Conservation (phyloP, 1,140 invertebrate genomes). For the Acromyrmex heyeri region DNA sequence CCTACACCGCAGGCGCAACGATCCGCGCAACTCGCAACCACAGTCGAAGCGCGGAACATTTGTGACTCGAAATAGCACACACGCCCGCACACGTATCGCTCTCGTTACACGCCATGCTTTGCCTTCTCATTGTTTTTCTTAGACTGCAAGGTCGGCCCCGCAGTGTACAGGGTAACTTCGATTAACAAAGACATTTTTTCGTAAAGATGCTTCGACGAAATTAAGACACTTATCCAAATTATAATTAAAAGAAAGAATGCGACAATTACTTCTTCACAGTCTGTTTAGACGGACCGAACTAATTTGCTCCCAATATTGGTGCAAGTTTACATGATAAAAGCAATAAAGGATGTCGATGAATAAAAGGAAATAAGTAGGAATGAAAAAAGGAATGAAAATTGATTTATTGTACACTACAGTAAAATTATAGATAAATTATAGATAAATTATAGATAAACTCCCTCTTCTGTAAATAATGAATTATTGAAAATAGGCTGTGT, state of each 20-base stretch:
- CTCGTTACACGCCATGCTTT: slow-evolving; percentile 28
- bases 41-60: slow-evolving; percentile 72
- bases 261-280: no score
- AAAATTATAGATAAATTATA: no score
- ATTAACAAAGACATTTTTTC: neutral
- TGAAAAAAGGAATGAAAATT: no score
- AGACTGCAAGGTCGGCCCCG: slow-evolving; percentile 68
- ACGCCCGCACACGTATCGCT: slow-evolving; percentile 51
- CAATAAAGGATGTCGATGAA: no score
- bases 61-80: slow-evolving; percentile 69
- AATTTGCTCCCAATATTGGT: no score
- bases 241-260: neutral
- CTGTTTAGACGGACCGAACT: no score
- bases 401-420: no score
- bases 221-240: neutral
- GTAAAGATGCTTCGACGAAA: neutral
- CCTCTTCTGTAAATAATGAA: no score
- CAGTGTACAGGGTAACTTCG: neutral
- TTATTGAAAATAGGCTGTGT: no score
- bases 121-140: slow-evolving; percentile 74
- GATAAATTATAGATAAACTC: no score
- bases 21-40: slow-evolving; percentile 48
- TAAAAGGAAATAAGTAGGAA: no score
- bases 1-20: slow-evolving; percentile 65
- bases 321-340: no score